A percentile compares a stretch with the other conserved stretches of the same genome.
Evolutionary conservation across 2,797 vertebrate species (phyloP).

Genomic region (Notoglanidium macrostoma): DNA sequence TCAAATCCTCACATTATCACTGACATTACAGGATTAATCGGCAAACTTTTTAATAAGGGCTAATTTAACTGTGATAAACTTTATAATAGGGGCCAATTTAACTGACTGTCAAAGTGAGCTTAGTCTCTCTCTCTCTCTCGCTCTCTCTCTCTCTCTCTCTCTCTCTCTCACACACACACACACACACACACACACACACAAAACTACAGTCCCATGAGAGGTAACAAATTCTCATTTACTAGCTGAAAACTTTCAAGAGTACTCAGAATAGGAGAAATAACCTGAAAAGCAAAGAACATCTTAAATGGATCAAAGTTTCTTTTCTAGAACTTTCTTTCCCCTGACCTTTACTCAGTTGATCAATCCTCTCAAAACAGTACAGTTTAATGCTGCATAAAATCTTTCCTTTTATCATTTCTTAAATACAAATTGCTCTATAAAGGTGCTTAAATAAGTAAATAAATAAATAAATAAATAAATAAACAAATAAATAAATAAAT

Average conservation of each 20-base stretch:
- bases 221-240: neutral
- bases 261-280: neutral
- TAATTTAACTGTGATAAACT: constrained; percentile 23
- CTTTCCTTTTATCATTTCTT: no score
- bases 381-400: neutral
- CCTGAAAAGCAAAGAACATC: neutral
- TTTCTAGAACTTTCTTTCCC: constrained; percentile 1
- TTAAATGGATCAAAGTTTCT: neutral
- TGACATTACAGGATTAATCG: neutral
- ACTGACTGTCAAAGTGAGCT: neutral
- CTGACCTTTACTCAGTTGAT: neutral
- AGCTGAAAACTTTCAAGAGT: neutral
- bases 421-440: neutral
- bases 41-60: neutral
- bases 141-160: constrained; percentile 32
- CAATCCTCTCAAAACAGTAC: neutral
- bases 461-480: neutral
- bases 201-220: neutral
- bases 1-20: neutral
- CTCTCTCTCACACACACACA: constrained; percentile 16
- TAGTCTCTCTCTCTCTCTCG: neutral
- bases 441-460: neutral
- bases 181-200: neutral
- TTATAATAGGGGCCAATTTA: constrained; percentile 1
- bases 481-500: neutral